These are phyloP conservation scores for Archilochus colubris DNA, from an alignment of 2,113 vertebrate genomes.

Conservation along the genomic window DNA sequence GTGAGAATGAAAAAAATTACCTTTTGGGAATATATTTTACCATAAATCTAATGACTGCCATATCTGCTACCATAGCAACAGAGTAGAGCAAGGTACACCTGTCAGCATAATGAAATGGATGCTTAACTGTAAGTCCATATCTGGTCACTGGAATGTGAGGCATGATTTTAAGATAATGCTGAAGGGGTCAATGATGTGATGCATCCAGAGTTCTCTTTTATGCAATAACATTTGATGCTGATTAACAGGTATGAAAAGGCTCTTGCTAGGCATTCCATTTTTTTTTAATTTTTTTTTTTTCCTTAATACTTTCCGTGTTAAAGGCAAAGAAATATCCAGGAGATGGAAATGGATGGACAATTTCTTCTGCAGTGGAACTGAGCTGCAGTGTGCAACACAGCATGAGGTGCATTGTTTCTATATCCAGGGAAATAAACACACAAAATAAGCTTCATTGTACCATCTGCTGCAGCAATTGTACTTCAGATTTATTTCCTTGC, in stretches of 20 bases:
- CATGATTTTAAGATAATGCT: conserved; percentile 12
- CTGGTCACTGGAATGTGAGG: neutral
- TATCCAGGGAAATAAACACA: neutral
- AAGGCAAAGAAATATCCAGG: neutral
- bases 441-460: neutral
- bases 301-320: neutral
- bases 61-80: neutral
- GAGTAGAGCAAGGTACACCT: neutral
- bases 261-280: neutral
- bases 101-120: neutral
- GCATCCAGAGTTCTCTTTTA: neutral
- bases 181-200: neutral
- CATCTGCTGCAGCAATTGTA: neutral
- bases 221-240: neutral
- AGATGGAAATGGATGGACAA: neutral
- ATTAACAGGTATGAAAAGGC: neutral
- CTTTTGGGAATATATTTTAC: neutral
- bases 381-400: accelerated
- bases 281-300: neutral
- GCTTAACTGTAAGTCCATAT: neutral
- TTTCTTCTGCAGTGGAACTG: neutral
- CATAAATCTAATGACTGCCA: neutral
- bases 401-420: neutral
- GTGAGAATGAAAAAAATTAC: neutral
- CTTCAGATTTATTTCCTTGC: neutral